A percentile compares a stretch with the other conserved stretches of the same genome.
Conservation (phyloP, 2,113 vertebrate genomes). For the Apodemus speciosus region DNA sequence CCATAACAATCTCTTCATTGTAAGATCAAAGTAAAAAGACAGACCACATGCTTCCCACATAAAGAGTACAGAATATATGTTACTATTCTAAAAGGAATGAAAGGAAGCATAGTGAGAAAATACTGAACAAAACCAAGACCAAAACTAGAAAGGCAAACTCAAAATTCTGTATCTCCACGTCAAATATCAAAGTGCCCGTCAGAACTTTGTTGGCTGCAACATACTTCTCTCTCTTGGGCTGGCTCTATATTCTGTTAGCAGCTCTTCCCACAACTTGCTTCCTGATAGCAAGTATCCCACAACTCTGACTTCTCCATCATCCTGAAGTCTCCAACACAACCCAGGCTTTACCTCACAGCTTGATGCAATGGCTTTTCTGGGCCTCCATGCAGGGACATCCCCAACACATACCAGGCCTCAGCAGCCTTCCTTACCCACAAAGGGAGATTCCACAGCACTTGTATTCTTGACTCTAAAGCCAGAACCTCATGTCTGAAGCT, state of each 20-base stretch:
- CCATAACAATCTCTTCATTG: background rate
- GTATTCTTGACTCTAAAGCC: background rate
- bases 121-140: background rate
- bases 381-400: background rate
- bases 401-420: background rate
- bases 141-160: background rate
- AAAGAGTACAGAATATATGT: background rate
- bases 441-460: background rate
- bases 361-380: background rate
- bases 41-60: background rate
- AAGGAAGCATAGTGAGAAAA: background rate
- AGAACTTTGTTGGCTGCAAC: background rate
- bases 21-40: background rate
- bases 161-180: background rate
- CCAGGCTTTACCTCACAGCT: background rate
- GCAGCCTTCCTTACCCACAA: background rate
- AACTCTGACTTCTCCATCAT: background rate
- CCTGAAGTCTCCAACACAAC: background rate
- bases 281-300: background rate
- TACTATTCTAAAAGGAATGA: background rate
- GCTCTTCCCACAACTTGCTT: too few relatives aligned
- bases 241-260: background rate
- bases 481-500: background rate
- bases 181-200: background rate
- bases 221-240: background rate